Conservation (phyloP, 2,888 invertebrate species). For the Fissipunctia ypsillon region DNA sequence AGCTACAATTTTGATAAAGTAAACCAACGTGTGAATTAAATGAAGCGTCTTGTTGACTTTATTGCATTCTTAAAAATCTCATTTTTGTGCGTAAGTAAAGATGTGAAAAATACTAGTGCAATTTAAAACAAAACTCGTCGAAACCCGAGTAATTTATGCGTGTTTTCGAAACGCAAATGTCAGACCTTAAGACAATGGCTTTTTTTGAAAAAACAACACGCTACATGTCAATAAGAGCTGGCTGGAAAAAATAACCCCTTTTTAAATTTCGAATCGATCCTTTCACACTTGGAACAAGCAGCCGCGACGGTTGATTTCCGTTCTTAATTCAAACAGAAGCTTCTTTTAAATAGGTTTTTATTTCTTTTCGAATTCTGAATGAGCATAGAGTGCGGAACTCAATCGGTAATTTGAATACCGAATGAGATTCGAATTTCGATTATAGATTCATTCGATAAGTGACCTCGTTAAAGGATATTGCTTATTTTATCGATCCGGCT, state of each 20-base stretch:
- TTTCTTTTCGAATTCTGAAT: slow-evolving; percentile 81
- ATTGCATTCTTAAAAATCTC: slow-evolving; percentile 15
- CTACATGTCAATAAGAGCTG: slow-evolving; percentile 85
- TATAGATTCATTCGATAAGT: slow-evolving; percentile 90
- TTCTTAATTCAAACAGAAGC: slow-evolving; percentile 88
- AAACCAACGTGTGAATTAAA: slow-evolving; percentile 9
- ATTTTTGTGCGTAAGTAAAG: slow-evolving; percentile 11
- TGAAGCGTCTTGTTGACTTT: not conserved
- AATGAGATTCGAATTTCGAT: slow-evolving; percentile 87
- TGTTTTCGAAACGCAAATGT: slow-evolving; percentile 67
- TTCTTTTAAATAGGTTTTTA: slow-evolving; percentile 83
- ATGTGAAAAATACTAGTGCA: slow-evolving; percentile 43
- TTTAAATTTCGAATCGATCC: slow-evolving; percentile 87
- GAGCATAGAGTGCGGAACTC: slow-evolving; percentile 80
- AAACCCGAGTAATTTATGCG: slow-evolving; percentile 66
- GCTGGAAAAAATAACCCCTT: slow-evolving; percentile 81
- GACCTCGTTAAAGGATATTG: slow-evolving; percentile 89
- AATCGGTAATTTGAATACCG: slow-evolving; percentile 87
- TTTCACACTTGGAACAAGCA: slow-evolving; percentile 89
- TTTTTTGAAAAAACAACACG: slow-evolving; percentile 77
- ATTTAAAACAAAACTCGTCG: slow-evolving; percentile 57
- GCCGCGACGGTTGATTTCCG: slow-evolving; percentile 89
- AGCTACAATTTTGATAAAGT: slow-evolving; percentile 17
- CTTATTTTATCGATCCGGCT: slow-evolving; percentile 86
- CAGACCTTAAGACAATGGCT: slow-evolving; percentile 72